Evolutionary conservation across 2,888 invertebrate genomes (phyloP).

Genomic region (Tribolium freemani): DNA sequence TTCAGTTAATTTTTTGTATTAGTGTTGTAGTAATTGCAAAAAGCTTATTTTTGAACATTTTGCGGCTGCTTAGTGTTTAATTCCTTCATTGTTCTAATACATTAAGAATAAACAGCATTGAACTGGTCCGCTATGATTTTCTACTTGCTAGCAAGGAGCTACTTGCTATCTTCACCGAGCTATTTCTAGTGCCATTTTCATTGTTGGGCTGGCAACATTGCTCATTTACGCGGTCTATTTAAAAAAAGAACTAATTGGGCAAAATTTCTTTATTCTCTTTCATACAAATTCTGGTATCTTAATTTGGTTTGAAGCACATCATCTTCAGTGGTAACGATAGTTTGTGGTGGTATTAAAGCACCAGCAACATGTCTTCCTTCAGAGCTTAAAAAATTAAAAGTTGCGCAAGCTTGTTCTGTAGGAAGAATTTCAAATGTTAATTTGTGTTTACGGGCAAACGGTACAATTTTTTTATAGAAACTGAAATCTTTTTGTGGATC

Average conservation of each 20-base stretch:
- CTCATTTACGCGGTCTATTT: background rate
- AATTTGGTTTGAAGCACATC: constrained; percentile 73
- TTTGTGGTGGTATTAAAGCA: constrained; percentile 78
- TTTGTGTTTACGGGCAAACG: constrained; percentile 70
- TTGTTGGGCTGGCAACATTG: too few species aligned
- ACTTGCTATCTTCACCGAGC: too few species aligned
- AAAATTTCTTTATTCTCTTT: constrained; percentile 73
- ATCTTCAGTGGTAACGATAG: constrained; percentile 71
- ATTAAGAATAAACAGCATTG: too few species aligned
- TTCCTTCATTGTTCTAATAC: too few species aligned
- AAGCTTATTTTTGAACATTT: too few species aligned
- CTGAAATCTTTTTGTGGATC: constrained; percentile 67
- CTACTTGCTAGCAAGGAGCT: too few species aligned
- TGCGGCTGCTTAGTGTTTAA: too few species aligned
- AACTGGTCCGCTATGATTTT: too few species aligned
- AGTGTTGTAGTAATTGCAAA: too few species aligned
- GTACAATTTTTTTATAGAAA: constrained; percentile 66
- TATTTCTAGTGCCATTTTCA: too few species aligned
- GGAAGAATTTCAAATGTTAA: constrained; percentile 85
- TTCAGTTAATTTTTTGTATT: too few species aligned
- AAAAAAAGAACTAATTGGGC: constrained; percentile 5
- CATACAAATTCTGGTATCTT: constrained; percentile 72
- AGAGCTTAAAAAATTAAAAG: constrained; percentile 91
- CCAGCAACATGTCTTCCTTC: constrained; percentile 82
- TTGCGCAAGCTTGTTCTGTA: constrained; percentile 87